Conservation (phyloP, 53 echinoderm and acorn worm species). For the Stichopus horrens region DNA sequence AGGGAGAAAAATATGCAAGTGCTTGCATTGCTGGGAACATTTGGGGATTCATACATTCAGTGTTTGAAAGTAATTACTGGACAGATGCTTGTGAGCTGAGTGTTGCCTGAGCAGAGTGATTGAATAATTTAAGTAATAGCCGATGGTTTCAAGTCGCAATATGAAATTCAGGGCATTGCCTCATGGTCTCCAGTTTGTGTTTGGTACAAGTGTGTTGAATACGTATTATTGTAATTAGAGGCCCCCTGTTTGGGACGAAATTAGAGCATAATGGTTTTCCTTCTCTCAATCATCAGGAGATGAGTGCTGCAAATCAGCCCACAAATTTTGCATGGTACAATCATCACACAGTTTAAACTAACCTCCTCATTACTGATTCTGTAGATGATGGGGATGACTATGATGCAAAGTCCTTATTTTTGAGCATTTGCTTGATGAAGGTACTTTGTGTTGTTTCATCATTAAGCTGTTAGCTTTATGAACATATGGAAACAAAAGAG, state of each 20-base stretch:
- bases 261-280: neutral
- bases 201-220: conserved; percentile 19
- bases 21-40: conserved; percentile 38
- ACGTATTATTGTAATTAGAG: conserved; percentile 28
- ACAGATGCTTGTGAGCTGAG: conserved; percentile 28
- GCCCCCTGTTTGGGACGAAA: neutral
- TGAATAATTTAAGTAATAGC: conserved; percentile 35
- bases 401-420: no score
- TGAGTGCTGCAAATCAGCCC: neutral
- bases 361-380: no score
- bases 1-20: conserved; percentile 20
- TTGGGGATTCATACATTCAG: conserved; percentile 43
- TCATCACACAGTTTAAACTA: no score
- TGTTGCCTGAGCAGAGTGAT: conserved; percentile 22
- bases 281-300: neutral
- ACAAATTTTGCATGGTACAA: neutral
- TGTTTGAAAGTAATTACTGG: conserved; percentile 35
- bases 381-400: no score
- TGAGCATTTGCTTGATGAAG: no score
- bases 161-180: conserved; percentile 34
- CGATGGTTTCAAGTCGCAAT: conserved; percentile 8
- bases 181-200: conserved; percentile 13
- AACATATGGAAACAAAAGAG: no score
- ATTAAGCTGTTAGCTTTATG: no score
- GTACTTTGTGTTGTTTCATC: no score